These are phyloP conservation scores for Alsophila aescularia DNA, from an alignment of 2,888 invertebrate genomes.

Conservation along the genomic window DNA sequence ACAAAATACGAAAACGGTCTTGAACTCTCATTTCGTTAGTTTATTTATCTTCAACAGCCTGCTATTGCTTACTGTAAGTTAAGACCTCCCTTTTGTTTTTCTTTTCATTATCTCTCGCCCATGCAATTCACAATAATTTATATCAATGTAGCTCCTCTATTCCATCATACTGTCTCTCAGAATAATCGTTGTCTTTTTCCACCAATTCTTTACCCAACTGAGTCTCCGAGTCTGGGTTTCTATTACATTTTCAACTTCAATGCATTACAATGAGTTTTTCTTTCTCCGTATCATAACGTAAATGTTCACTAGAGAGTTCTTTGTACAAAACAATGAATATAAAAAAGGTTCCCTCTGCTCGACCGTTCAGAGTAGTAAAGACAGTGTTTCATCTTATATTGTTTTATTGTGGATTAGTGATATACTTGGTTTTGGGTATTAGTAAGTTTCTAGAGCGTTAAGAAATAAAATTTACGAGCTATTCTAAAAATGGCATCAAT, in stretches of 20 bases:
- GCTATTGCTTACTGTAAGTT: too few species aligned
- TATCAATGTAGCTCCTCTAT: too few species aligned
- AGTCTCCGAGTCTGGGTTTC: constrained; percentile 22
- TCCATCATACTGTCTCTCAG: not conserved
- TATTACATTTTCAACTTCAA: constrained; percentile 41
- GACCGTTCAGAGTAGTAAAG: constrained; percentile 19
- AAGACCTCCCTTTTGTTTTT: too few species aligned
- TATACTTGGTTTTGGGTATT: not conserved
- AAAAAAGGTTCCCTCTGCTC: constrained; percentile 41
- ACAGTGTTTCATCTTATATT: constrained; percentile 14
- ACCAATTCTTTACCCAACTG: not conserved
- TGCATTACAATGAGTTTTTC: constrained; percentile 55
- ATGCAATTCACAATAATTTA: too few species aligned
- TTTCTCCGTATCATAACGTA: constrained; percentile 49
- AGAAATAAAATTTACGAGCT: too few species aligned
- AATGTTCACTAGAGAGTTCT: constrained; percentile 43
- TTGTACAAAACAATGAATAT: constrained; percentile 53
- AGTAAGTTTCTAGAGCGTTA: too few species aligned
- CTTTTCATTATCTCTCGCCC: too few species aligned
- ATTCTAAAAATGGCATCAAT: too few species aligned
- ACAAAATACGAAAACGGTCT: too few species aligned
- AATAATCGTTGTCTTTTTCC: constrained; percentile 1
- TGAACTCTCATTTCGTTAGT: too few species aligned
- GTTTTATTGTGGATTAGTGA: constrained; percentile 7
- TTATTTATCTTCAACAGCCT: too few species aligned